phyloP scores from a whole-genome alignment of 2,888 invertebrate species.

The Gandaritis pyraliata region DNA sequence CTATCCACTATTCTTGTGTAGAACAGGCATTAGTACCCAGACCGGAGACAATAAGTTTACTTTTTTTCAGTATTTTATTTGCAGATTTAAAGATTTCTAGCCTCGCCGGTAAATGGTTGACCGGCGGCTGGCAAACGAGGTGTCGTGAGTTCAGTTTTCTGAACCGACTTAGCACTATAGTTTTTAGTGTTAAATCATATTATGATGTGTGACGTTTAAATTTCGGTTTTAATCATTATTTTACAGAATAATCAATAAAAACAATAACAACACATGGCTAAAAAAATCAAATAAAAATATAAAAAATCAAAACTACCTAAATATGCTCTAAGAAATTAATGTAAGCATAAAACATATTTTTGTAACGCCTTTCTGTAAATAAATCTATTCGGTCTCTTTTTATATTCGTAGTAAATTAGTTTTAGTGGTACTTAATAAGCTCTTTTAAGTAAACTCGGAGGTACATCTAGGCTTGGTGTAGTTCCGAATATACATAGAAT shows the following conservation, averaged over 20 bases:
- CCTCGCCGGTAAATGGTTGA: constrained; percentile 22
- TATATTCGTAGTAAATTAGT: constrained; percentile 14
- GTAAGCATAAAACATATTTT: constrained; percentile 28
- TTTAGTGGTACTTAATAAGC: background rate
- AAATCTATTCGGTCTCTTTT: constrained; percentile 6
- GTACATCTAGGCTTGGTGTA: constrained; percentile 8
- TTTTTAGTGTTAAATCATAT: too few species aligned
- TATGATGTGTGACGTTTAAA: constrained; percentile 9
- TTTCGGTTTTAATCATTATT: constrained; percentile 4
- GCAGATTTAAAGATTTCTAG: background rate
- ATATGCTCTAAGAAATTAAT: constrained; percentile 27
- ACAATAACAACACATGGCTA: constrained; percentile 25
- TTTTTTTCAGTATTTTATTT: constrained; percentile 9
- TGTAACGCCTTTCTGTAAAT: constrained; percentile 26
- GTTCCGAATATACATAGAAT: background rate
- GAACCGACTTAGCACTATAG: background rate
- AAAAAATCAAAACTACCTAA: constrained; percentile 25
- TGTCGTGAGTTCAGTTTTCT: constrained; percentile 15
- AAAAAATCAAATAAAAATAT: constrained; percentile 17
- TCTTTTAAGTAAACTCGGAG: background rate
- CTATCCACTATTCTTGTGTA: too few species aligned
- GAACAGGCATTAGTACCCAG: background rate
- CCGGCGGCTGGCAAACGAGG: constrained; percentile 13
- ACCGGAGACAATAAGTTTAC: constrained; percentile 13
- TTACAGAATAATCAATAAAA: constrained; percentile 8